Evolutionary conservation across 2,888 invertebrate genomes (phyloP).

Genomic region (Eupithecia exiguata): DNA sequence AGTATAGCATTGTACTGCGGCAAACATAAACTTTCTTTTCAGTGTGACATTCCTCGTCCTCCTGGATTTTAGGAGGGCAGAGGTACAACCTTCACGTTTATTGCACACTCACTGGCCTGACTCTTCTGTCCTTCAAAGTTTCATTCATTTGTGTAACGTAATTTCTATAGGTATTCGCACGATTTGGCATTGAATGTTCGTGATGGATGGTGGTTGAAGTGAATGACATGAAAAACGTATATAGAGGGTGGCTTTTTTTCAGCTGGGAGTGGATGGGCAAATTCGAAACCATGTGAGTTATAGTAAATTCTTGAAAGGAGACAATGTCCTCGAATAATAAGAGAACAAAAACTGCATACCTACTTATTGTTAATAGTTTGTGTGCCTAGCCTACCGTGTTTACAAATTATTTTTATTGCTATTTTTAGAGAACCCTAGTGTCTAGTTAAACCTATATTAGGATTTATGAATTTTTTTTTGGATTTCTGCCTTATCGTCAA

Average conservation of each 20-base stretch:
- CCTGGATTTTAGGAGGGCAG: constrained; percentile 22
- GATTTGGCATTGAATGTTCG: background rate
- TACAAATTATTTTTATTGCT: too few species aligned
- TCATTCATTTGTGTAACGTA: constrained; percentile 2
- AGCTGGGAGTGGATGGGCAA: too few species aligned
- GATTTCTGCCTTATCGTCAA: too few species aligned
- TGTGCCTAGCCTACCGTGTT: too few species aligned
- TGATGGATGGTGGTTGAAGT: background rate
- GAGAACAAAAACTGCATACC: too few species aligned
- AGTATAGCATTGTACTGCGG: background rate
- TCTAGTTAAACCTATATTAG: too few species aligned
- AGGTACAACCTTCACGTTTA: constrained; percentile 24
- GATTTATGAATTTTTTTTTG: too few species aligned
- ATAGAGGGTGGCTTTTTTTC: background rate
- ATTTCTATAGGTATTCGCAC: background rate
- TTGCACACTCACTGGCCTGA: constrained; percentile 22
- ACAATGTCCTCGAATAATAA: too few species aligned
- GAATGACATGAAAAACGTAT: background rate
- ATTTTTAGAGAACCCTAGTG: too few species aligned
- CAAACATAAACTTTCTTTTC: constrained; percentile 6
- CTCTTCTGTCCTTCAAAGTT: constrained; percentile 21
- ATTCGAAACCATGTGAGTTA: too few species aligned
- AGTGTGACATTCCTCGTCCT: constrained; percentile 14
- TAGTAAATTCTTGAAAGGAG: too few species aligned
- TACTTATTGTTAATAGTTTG: too few species aligned